Evolutionary conservation across 2,888 invertebrate species (phyloP).

Genomic region (Eristalis tenax): DNA sequence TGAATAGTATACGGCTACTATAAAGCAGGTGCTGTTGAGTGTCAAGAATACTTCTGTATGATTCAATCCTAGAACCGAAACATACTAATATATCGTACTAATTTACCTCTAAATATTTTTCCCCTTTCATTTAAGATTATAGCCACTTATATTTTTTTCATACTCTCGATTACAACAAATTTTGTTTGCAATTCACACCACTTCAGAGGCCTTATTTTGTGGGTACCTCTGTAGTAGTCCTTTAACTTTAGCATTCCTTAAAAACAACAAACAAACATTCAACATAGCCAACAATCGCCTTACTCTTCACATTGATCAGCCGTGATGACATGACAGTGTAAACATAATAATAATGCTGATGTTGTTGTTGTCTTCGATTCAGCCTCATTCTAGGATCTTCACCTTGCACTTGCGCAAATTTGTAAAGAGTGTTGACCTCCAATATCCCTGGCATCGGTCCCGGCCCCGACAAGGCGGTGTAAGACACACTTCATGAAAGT

Average conservation of each 20-base stretch:
- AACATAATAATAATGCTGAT: constrained; percentile 49
- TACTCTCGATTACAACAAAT: too few relatives aligned
- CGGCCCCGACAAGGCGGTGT: not conserved
- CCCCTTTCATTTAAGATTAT: too few relatives aligned
- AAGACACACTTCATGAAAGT: constrained; percentile 65
- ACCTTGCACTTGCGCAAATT: constrained; percentile 68
- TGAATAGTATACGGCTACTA: too few relatives aligned
- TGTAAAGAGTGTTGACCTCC: constrained; percentile 69
- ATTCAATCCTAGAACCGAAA: too few relatives aligned
- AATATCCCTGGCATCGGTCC: constrained; percentile 20
- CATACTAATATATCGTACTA: too few relatives aligned
- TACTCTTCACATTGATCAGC: constrained; percentile 21
- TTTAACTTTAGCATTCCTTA: not conserved
- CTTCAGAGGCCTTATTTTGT: too few relatives aligned
- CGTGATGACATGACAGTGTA: constrained; percentile 54
- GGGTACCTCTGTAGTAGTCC: not conserved
- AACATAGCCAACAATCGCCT: constrained; percentile 20
- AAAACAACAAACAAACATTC: constrained; percentile 15
- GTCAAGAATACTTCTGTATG: too few relatives aligned
- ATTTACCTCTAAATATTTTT: too few relatives aligned
- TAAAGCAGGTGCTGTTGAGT: too few relatives aligned
- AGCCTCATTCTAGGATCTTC: constrained; percentile 64
- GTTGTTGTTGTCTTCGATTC: constrained; percentile 23
- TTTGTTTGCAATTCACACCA: not conserved
- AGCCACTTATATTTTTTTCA: too few relatives aligned